These are phyloP conservation scores for Parascotia fuliginaria DNA, from an alignment of 2,888 invertebrate genomes.

Conservation along the genomic window DNA sequence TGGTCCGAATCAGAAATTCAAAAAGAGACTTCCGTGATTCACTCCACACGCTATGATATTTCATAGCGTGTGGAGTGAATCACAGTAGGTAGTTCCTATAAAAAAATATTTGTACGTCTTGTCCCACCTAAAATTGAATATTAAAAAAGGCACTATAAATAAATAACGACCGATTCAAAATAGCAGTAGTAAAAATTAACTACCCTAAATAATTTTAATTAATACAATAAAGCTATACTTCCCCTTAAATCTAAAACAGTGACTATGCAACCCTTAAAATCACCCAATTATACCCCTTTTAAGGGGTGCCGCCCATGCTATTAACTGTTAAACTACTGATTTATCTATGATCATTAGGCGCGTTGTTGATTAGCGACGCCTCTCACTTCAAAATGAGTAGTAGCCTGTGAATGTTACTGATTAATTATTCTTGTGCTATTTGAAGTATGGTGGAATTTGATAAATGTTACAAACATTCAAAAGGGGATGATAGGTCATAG, in stretches of 20 bases:
- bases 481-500: no score
- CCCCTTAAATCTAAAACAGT: constrained; percentile 65
- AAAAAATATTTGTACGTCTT: no score
- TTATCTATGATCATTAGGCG: constrained; percentile 75
- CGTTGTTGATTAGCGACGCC: constrained; percentile 70
- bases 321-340: constrained; percentile 74
- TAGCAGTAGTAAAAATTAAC: neutral
- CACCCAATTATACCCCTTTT: constrained; percentile 79
- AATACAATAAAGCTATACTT: constrained; percentile 27
- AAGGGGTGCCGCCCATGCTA: constrained; percentile 72
- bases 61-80: no score
- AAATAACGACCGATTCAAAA: neutral
- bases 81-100: no score
- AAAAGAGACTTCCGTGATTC: no score
- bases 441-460: neutral
- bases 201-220: neutral
- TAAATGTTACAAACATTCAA: no score
- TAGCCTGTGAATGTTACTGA: constrained; percentile 19
- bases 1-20: no score
- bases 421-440: constrained; percentile 26
- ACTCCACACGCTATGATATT: no score
- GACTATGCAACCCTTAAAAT: constrained; percentile 77
- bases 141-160: no score
- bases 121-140: no score
- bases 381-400: constrained; percentile 43